Conservation (phyloP, 2,888 invertebrate genomes). For the Bombylius discolor region DNA sequence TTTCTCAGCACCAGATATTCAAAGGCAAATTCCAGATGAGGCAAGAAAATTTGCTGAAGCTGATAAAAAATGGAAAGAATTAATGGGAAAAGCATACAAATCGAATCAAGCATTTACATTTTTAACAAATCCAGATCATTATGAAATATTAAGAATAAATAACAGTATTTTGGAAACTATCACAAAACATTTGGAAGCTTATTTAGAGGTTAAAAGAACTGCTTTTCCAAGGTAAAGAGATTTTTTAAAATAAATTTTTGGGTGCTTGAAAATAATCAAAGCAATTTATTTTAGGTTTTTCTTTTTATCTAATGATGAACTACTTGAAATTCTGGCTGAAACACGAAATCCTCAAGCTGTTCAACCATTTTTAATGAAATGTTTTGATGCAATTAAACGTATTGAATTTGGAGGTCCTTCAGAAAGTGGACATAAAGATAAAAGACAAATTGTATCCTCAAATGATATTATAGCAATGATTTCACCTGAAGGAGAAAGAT, state of each 20-base stretch:
- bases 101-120: slow-evolving; percentile 70
- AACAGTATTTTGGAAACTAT: slow-evolving; percentile 76
- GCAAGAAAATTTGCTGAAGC: slow-evolving; percentile 74
- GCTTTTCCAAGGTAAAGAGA: slow-evolving; percentile 57
- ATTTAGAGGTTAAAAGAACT: slow-evolving; percentile 75
- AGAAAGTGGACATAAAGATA: slow-evolving; percentile 39
- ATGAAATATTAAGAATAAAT: slow-evolving; percentile 55
- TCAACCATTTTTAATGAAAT: slow-evolving; percentile 79
- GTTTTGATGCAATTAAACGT: slow-evolving; percentile 71
- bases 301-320: slow-evolving; percentile 79
- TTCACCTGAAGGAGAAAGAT: slow-evolving; percentile 77
- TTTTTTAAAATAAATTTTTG: not conserved
- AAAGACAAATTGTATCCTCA: slow-evolving; percentile 42
- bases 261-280: not conserved
- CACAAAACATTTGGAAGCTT: slow-evolving; percentile 79
- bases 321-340: slow-evolving; percentile 82
- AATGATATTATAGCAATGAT: slow-evolving; percentile 82
- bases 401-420: slow-evolving; percentile 61
- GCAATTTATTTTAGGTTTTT: slow-evolving; percentile 45
- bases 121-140: slow-evolving; percentile 56
- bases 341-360: slow-evolving; percentile 80
- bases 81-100: slow-evolving; percentile 70
- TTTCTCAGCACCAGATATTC: slow-evolving; percentile 88
- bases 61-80: slow-evolving; percentile 82
- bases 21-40: slow-evolving; percentile 81